Conservation (phyloP, 2,797 vertebrate species). For the Propithecus deckenii region DNA sequence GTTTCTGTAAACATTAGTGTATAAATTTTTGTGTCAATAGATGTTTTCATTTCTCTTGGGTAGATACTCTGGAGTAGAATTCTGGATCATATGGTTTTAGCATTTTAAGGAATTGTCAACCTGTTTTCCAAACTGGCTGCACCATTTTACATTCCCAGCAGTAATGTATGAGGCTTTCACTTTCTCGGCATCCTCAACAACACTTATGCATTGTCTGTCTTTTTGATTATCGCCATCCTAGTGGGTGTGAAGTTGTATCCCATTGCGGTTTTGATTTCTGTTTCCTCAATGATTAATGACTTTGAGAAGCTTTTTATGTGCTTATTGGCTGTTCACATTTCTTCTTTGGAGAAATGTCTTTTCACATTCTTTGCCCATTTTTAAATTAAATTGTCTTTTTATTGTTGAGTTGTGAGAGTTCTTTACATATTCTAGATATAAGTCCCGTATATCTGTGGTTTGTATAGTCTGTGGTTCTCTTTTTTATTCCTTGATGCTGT, state of each 20-base stretch:
- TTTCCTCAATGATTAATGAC: background rate
- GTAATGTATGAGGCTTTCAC: background rate
- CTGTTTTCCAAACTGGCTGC: background rate
- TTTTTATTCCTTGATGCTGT: background rate
- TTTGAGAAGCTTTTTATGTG: background rate
- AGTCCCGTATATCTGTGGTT: background rate
- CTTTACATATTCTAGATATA: background rate
- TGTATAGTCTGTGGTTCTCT: background rate
- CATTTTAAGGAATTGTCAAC: background rate
- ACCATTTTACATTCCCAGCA: background rate
- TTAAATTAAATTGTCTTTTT: background rate
- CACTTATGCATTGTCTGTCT: background rate
- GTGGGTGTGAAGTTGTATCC: background rate
- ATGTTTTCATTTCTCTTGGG: slow-evolving; percentile 18
- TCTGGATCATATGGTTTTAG: background rate
- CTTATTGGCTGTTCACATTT: background rate
- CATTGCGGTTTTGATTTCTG: background rate
- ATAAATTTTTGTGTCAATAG: background rate
- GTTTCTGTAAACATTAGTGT: background rate
- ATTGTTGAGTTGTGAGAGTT: background rate
- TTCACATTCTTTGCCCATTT: background rate
- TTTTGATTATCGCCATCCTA: background rate
- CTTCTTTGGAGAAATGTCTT: background rate
- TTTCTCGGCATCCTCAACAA: background rate
- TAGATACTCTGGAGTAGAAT: background rate